Conservation (phyloP, 2,113 vertebrate genomes). For the Rhinolophus sinicus region DNA sequence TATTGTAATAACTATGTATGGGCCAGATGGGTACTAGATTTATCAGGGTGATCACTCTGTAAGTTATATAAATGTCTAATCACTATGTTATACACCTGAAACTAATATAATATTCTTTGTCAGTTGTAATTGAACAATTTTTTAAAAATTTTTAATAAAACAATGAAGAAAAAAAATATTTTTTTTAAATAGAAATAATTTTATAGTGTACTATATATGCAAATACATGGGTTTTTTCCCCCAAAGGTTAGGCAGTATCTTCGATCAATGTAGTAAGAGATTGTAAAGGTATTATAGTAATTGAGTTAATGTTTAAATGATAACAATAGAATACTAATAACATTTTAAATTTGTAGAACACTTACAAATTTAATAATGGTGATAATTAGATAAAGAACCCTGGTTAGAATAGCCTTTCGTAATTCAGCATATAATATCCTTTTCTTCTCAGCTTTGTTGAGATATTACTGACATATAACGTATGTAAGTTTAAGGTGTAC, state of each 20-base stretch:
- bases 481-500: not conserved
- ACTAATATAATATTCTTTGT: not conserved
- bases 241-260: slow-evolving; percentile 35
- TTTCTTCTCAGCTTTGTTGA: not conserved
- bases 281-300: slow-evolving; percentile 28
- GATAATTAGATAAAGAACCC: slow-evolving; percentile 20
- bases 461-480: not conserved
- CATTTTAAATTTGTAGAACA: slow-evolving; percentile 41
- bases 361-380: slow-evolving; percentile 38
- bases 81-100: not conserved
- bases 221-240: slow-evolving; percentile 21
- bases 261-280: slow-evolving; percentile 43
- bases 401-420: slow-evolving; percentile 21
- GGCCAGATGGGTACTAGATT: not conserved
- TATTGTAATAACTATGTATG: not conserved
- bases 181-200: slow-evolving; percentile 36
- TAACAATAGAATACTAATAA: slow-evolving; percentile 29
- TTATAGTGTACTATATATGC: not conserved
- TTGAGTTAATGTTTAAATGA: slow-evolving; percentile 33
- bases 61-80: not conserved
- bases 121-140: not conserved
- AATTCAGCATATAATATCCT: not conserved
- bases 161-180: not conserved
- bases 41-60: not conserved
- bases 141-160: slow-evolving; percentile 36